Evolutionary conservation across 2,888 invertebrate genomes (phyloP), one percentile per base, ranked within the genome.

Genomic region (Archips crataeganus): DNA sequence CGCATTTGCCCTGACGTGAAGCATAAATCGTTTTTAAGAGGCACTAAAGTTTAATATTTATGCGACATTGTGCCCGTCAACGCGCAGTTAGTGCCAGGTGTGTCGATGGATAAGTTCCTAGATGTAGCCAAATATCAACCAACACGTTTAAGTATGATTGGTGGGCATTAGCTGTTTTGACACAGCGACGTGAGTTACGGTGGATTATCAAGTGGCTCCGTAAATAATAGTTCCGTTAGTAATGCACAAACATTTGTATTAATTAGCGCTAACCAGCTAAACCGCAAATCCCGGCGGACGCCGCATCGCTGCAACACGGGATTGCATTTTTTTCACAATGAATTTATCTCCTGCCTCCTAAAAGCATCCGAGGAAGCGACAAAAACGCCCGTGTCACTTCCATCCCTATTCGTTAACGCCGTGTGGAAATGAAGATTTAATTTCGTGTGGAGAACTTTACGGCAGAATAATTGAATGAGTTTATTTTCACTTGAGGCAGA

Each of bases 21-120:
- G 23, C 62, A 66, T 71, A 75, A 72, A 75, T 75, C 65, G 63
- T 51, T 42, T 78, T 76, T 73, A 71, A 68, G 72, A 74, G 68
- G 71, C 65, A 75, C 77, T 80, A 80, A 80, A 77, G 75, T 81
- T 85, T 75, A 82, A 85, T 84, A 86, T 86, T 86, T 82, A 85
- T 85, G 79, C 76, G 76, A 79, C 78, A 77, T 79, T 82, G 83
- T 85, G 83, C 79, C 82, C 84, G 85, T 84, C 74, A 72, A 66
- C 74, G 78, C 75, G 75, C 78, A 77, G 79, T 78, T 74, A 70
- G 51, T 66, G 77, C 78, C 80, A 80, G 80, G 80, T 80, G 75
- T 75, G 75, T 75, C 54, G 63, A 75, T 77, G 79, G 77, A 79
- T 79, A 77, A 78, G 77, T 77, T 57, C 71, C 66, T 71, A 71